These are phyloP conservation scores for Pogonocichla stellata DNA, from an alignment of 2,113 vertebrate species.

Conservation along the genomic window DNA sequence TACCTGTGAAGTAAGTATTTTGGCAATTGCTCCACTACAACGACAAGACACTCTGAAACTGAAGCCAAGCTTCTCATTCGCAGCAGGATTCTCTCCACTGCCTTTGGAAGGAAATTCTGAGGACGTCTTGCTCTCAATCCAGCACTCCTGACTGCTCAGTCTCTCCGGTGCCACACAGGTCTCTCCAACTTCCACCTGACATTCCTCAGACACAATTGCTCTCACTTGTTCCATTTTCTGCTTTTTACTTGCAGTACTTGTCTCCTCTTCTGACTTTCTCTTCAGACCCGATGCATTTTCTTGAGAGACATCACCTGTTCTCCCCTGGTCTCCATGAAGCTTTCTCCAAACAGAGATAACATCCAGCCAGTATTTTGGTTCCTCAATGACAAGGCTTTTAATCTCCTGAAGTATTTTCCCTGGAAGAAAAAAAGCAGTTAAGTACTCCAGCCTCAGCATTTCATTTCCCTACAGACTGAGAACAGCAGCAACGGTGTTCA, in stretches of 20 bases:
- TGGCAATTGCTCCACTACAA: conserved; percentile 82
- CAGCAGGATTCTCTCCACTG: neutral
- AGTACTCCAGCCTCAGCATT: neutral
- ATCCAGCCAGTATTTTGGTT: conserved; percentile 63
- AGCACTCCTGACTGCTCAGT: neutral
- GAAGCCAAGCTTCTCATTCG: neutral
- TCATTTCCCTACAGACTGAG: neutral
- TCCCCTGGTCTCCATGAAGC: neutral
- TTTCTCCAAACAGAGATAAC: conserved; percentile 66
- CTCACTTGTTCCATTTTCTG: conserved; percentile 14
- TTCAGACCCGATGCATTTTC: conserved; percentile 16
- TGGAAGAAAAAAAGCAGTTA: conserved; percentile 39
- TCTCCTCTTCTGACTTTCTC: conserved; percentile 54
- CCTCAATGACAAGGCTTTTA: conserved; percentile 62
- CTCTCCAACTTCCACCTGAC: neutral
- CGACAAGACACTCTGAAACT: conserved; percentile 90
- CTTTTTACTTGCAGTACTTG: conserved; percentile 32
- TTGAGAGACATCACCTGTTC: neutral
- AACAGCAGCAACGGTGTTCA: neutral
- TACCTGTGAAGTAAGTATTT: conserved; percentile 81
- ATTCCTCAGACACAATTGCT: neutral
- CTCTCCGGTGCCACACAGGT: neutral
- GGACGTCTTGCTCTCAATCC: neutral
- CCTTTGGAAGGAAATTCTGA: neutral
- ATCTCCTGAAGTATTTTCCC: conserved; percentile 70